phyloP scores from a whole-genome alignment of 2,888 invertebrate genomes.

The Scelioninae gen. 1 region DNA sequence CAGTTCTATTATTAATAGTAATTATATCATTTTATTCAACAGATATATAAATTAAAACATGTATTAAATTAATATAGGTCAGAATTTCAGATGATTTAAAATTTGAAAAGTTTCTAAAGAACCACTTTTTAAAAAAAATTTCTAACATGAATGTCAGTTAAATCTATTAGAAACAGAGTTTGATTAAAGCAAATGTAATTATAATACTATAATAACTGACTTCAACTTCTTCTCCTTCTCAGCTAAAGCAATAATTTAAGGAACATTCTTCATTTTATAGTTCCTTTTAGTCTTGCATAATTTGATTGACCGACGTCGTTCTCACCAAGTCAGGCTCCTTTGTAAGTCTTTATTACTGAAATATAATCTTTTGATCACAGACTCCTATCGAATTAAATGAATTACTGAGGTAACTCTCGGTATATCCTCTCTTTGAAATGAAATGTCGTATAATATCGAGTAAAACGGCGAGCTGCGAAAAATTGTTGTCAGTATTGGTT shows the following conservation, averaged over 20 bases:
- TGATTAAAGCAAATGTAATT: too few species aligned
- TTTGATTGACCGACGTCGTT: conserved; percentile 2
- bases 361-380: conserved; percentile 14
- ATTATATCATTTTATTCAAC: too few species aligned
- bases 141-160: too few species aligned
- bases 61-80: too few species aligned
- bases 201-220: too few species aligned
- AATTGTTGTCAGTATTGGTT: conserved; percentile 15
- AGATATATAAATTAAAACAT: too few species aligned
- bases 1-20: too few species aligned
- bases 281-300: conserved; percentile 14
- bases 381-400: conserved; percentile 19
- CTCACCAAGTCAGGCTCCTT: conserved; percentile 1
- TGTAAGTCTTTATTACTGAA: conserved; percentile 10
- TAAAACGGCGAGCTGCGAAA: neutral
- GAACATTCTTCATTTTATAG: neutral
- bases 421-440: conserved; percentile 12
- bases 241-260: neutral
- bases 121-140: too few species aligned
- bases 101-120: too few species aligned
- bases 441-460: neutral
- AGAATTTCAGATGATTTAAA: too few species aligned
- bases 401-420: neutral
- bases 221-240: too few species aligned
- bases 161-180: too few species aligned